A percentile compares a stretch with the other conserved stretches of the same genome.
Evolutionary conservation across 2,888 invertebrate genomes (phyloP).

Genomic region (Anthophora plumipes): DNA sequence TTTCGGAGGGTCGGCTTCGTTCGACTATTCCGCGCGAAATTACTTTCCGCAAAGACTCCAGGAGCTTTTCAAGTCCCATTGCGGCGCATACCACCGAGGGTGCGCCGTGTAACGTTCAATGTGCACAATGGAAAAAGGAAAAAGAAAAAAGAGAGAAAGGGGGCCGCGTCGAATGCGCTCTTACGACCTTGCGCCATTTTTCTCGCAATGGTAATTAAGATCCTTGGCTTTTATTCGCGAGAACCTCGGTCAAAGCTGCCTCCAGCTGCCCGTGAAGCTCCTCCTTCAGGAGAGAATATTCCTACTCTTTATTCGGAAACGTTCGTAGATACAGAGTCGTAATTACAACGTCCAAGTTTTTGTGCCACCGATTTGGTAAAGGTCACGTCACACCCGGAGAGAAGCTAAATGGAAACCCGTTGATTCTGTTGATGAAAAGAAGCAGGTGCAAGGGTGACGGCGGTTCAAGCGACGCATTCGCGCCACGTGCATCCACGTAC

Average conservation of each 20-base stretch:
- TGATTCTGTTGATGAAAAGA: conserved; percentile 3
- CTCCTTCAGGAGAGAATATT: not conserved
- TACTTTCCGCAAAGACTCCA: conserved; percentile 2
- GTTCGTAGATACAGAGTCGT: not conserved
- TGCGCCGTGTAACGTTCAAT: not conserved
- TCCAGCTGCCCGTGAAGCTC: not conserved
- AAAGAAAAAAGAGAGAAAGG: too few relatives aligned
- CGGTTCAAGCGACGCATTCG: conserved; percentile 55
- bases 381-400: too few relatives aligned
- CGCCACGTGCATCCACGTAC: conserved; percentile 55
- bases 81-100: conserved; percentile 7
- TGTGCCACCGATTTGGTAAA: too few relatives aligned
- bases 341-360: too few relatives aligned
- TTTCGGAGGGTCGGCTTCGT: conserved; percentile 7
- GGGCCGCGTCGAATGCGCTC: conserved; percentile 42
- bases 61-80: conserved; percentile 3
- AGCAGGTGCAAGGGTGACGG: not conserved
- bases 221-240: conserved; percentile 26
- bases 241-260: not conserved
- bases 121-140: conserved; percentile 30
- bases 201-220: conserved; percentile 52
- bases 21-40: not conserved
- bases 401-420: too few relatives aligned
- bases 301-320: not conserved
- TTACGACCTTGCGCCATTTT: conserved; percentile 15